Evolutionary conservation across 1,140 invertebrate species (phyloP).

Genomic region (Neodiprion lecontei): DNA sequence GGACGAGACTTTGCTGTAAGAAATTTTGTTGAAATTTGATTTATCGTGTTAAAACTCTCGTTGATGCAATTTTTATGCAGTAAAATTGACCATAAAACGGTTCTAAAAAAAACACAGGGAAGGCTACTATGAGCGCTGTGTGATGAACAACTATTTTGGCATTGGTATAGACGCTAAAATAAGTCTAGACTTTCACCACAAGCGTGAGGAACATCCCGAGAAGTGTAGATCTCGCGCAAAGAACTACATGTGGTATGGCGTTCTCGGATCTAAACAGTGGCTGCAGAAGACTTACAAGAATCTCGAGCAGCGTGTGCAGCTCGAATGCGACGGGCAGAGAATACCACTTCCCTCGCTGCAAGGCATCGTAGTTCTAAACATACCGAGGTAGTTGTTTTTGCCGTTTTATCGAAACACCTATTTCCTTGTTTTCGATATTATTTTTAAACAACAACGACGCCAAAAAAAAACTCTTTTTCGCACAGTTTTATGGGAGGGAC

Average conservation of each 20-base stretch:
- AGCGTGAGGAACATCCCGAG: constrained; percentile 96
- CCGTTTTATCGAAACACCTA: constrained; percentile 2
- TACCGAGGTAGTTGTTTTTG: constrained; percentile 74
- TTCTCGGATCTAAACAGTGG: constrained; percentile 92
- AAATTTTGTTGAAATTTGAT: constrained; percentile 19
- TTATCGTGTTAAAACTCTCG: constrained; percentile 12
- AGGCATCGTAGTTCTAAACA: constrained; percentile 97
- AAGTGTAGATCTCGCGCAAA: constrained; percentile 93
- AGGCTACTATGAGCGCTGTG: constrained; percentile 92
- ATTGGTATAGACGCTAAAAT: constrained; percentile 99
- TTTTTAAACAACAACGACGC: constrained; percentile 21
- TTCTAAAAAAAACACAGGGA: constrained; percentile 63
- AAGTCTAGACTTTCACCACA: constrained; percentile 96
- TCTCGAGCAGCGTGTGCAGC: constrained; percentile 91
- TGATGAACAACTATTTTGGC: constrained; percentile 99
- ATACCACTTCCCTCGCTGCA: constrained; percentile 93
- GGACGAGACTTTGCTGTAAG: constrained; percentile 83
- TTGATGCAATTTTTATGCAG: not conserved
- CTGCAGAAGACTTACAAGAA: constrained; percentile 94
- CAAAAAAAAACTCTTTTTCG: constrained; percentile 35
- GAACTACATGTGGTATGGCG: constrained; percentile 98
- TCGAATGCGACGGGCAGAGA: constrained; percentile 91
- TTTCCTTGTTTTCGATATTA: constrained; percentile 3
- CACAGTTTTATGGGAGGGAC: constrained; percentile 94
- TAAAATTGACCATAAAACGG: no score